Evolutionary conservation across 92 coral and sea anemone genomes (phyloP), one percentile per base, ranked within the genome.

Genomic region (Pocillopora meandrina): DNA sequence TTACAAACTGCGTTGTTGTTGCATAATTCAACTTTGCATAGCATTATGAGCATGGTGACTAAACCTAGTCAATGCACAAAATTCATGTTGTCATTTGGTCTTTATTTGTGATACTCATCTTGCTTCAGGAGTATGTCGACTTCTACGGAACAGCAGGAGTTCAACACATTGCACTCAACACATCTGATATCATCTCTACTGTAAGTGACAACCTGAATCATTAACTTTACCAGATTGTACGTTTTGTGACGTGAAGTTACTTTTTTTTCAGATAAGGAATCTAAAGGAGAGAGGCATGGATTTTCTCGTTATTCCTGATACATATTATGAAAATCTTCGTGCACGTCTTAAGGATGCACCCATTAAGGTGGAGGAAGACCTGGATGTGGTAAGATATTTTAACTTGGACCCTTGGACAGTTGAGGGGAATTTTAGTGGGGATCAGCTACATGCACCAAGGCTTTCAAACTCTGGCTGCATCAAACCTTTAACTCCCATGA

Each of bases 81-180:
- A 52, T 12, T 10, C 12, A 12, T 75, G 65, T 21, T 49, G 20
- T 56, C 31, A 47, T 12, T 72, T 47, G 58, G 12, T 16, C 23
- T 55, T 26, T 13, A 31, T 76, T 57, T 69, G 56, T 31, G 10
- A 55, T 8, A 12, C 66, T 56, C 56, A 76, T 56, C 49, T 31
- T 21, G 14, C n/a, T 88, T 59, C 88, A 96, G 94, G 99, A 96
- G 78, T 96, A 87, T 81, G 92, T 96, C 19, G 99, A 96, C 67
- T 96, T 91, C 65, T 94, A 96, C 78, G 98, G 99, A 18, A 77
- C 89, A 10, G 93, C 99, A 5, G 99, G 99, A 61, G 98, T 96
- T 12, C 99, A 96, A 80, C 99, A 96, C 68, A 94, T 96, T 75
- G 99, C 99, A 2, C 91, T 96, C 55, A 96, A 94, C 77, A 94